These are phyloP conservation scores for Nannoperca obscura DNA, from an alignment of 2,797 vertebrate genomes.

Conservation along the genomic window DNA sequence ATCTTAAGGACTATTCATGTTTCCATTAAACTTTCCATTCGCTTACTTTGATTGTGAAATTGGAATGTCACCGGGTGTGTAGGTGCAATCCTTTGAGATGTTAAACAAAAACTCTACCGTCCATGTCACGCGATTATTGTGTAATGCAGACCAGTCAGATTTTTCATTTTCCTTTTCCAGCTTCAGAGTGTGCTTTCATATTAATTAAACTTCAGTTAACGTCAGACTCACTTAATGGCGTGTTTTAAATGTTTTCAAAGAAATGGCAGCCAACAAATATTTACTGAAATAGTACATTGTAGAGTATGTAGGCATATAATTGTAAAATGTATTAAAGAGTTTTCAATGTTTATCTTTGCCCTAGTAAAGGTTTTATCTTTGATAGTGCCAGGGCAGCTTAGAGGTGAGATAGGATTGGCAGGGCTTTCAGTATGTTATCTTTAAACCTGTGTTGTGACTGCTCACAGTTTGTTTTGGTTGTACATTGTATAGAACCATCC, in stretches of 20 bases:
- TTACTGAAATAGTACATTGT: background rate
- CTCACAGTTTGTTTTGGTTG: background rate
- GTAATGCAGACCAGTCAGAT: background rate
- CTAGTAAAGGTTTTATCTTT: background rate
- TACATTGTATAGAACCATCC: background rate
- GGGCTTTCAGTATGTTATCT: background rate
- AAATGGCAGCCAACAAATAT: background rate
- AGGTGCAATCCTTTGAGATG: background rate
- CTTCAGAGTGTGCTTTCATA: background rate
- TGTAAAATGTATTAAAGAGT: background rate
- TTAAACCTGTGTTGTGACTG: background rate
- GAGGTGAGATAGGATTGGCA: background rate
- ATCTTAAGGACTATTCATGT: conserved; percentile 19
- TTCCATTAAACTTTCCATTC: conserved; percentile 6
- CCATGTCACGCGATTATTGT: background rate
- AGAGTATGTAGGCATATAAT: too few relatives aligned
- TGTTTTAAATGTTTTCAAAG: conserved; percentile 1
- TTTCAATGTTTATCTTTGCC: background rate
- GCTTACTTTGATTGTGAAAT: conserved; percentile 43
- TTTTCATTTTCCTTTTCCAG: background rate
- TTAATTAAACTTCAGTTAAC: background rate
- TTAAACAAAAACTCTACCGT: background rate
- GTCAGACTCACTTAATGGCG: background rate
- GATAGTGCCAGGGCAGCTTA: background rate
- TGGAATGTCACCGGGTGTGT: conserved; percentile 6